Conservation (phyloP, 2,888 invertebrate genomes). For the Synanthedon tipuliformis region DNA sequence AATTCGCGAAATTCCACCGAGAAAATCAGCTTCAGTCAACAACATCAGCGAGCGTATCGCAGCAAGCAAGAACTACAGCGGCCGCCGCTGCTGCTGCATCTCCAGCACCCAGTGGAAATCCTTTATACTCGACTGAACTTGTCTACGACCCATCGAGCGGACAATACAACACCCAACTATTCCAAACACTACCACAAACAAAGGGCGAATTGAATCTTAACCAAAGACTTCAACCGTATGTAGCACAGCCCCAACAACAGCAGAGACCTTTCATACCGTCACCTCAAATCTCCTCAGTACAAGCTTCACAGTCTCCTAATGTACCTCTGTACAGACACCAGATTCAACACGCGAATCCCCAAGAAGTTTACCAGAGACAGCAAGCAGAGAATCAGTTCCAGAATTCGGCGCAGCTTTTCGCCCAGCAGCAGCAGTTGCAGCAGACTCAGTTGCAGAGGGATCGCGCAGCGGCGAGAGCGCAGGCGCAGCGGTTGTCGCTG, state of each 20-base stretch:
- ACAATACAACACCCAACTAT: constrained; percentile 82
- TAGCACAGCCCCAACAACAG: constrained; percentile 71
- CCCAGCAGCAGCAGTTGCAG: constrained; percentile 76
- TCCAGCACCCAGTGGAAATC: constrained; percentile 64
- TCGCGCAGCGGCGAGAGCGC: constrained; percentile 64
- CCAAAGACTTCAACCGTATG: constrained; percentile 81
- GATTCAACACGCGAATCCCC: constrained; percentile 49
- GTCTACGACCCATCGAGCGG: constrained; percentile 82
- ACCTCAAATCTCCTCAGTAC: constrained; percentile 66
- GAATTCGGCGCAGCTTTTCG: constrained; percentile 74
- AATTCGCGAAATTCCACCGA: constrained; percentile 79
- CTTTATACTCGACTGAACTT: constrained; percentile 82
- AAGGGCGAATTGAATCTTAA: constrained; percentile 78
- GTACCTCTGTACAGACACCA: constrained; percentile 64
- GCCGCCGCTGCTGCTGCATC: constrained; percentile 28
- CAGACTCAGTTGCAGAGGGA: constrained; percentile 75
- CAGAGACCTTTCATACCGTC: constrained; percentile 68
- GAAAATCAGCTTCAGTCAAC: constrained; percentile 73
- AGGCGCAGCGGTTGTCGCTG: constrained; percentile 47
- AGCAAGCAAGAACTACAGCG: constrained; percentile 40
- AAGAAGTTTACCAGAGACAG: constrained; percentile 70
- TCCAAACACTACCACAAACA: constrained; percentile 80
- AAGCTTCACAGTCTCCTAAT: constrained; percentile 33
- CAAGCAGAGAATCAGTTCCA: constrained; percentile 72
- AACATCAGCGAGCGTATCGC: constrained; percentile 43